Evolutionary conservation across 2,888 invertebrate species (phyloP).

Genomic region (Ariolimax columbianus): DNA sequence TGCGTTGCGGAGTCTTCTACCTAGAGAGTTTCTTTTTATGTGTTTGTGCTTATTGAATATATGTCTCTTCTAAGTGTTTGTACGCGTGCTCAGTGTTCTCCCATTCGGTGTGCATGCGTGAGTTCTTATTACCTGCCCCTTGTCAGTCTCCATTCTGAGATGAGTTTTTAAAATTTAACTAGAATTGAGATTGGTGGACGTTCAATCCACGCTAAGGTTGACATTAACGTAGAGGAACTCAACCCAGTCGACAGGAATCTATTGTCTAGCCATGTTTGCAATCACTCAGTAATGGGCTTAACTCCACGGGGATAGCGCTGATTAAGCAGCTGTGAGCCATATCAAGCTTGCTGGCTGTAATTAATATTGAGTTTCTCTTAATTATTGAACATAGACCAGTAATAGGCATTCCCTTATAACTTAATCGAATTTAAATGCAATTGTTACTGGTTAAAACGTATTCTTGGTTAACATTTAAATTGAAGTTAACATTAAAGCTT

Average conservation of each 20-base stretch:
- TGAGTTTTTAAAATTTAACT: not conserved
- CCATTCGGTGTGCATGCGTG: too few relatives aligned
- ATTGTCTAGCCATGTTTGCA: constrained; percentile 5
- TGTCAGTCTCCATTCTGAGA: not conserved
- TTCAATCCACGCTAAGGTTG: not conserved
- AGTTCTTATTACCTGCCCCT: not conserved
- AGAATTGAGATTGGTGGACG: not conserved
- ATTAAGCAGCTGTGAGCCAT: not conserved
- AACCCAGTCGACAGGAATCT: not conserved
- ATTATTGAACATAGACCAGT: not conserved
- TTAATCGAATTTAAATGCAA: not conserved
- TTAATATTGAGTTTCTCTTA: constrained; percentile 15
- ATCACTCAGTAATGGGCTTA: not conserved
- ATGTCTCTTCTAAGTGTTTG: too few relatives aligned
- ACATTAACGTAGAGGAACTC: not conserved
- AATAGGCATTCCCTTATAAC: not conserved
- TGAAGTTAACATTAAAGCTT: not conserved
- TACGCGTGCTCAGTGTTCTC: too few relatives aligned
- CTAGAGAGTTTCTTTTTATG: too few relatives aligned
- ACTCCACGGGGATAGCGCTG: not conserved
- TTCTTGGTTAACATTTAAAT: not conserved
- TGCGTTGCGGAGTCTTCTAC: too few relatives aligned
- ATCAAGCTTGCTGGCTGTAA: not conserved
- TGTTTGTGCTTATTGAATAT: too few relatives aligned
- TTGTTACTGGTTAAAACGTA: not conserved